These are phyloP conservation scores for Vulpes ferrilata DNA, from an alignment of 2,113 vertebrate species.

Conservation along the genomic window DNA sequence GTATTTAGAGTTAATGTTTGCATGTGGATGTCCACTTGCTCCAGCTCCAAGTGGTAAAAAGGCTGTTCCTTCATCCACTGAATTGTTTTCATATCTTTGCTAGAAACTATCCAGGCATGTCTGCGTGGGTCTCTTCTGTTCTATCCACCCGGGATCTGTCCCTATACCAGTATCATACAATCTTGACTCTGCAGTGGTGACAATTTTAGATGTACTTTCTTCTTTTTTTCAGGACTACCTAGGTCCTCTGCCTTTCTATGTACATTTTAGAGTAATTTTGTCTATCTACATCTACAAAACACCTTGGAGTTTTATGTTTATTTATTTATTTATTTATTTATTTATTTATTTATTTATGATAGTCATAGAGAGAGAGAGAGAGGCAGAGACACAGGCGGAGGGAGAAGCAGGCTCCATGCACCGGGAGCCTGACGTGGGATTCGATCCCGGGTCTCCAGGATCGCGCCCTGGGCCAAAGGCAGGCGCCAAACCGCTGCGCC, in stretches of 20 bases:
- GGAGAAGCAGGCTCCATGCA: too few relatives aligned
- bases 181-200: not conserved
- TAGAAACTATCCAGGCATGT: not conserved
- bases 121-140: not conserved
- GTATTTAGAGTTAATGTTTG: not conserved
- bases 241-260: not conserved
- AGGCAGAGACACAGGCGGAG: too few relatives aligned
- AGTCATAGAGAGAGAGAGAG: too few relatives aligned
- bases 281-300: not conserved
- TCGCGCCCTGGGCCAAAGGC: too few relatives aligned
- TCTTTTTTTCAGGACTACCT: not conserved
- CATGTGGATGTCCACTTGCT: not conserved
- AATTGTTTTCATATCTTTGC: not conserved
- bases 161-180: not conserved
- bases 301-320: not conserved
- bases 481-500: too few relatives aligned
- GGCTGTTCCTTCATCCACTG: too few relatives aligned
- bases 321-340: too few relatives aligned
- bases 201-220: not conserved
- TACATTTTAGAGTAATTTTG: not conserved
- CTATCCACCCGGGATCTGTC: too few relatives aligned
- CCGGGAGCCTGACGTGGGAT: too few relatives aligned
- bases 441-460: too few relatives aligned
- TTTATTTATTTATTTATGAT: too few relatives aligned
- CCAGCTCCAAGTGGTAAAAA: not conserved